phyloP scores from a whole-genome alignment of 2,797 vertebrate genomes.

The Spinibarbus caldwelli region DNA sequence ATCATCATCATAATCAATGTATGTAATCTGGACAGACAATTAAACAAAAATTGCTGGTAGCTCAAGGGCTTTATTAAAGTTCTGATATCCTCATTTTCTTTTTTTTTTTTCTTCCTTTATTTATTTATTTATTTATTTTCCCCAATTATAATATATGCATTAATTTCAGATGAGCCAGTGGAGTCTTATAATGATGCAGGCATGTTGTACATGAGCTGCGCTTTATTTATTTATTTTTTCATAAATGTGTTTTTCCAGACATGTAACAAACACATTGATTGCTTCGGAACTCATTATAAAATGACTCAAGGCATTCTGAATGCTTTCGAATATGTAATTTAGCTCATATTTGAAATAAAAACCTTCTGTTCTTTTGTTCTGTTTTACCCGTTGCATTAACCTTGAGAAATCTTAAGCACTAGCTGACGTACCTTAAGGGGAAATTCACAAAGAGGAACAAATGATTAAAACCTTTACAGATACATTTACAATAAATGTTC shows the following conservation, averaged over 20 bases:
- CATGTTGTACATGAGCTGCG: conserved; percentile 39
- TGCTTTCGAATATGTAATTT: conserved; percentile 41
- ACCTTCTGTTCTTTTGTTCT: conserved; percentile 45
- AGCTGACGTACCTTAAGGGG: conserved; percentile 8
- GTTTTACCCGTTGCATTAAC: conserved; percentile 44
- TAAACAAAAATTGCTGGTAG: conserved; percentile 13
- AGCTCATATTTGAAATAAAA: conserved; percentile 46
- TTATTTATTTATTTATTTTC: conserved; percentile 13
- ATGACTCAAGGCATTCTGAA: conserved; percentile 41
- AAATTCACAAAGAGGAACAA: conserved; percentile 3
- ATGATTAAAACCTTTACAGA: conserved; percentile 25
- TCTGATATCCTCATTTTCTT: conserved; percentile 29
- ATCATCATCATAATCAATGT: conserved; percentile 13
- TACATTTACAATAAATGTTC: background rate
- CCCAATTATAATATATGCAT: conserved; percentile 30
- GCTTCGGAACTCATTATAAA: conserved; percentile 47
- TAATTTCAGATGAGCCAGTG: conserved; percentile 42
- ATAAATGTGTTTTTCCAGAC: background rate
- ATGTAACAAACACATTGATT: conserved; percentile 38
- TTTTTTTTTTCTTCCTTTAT: too few relatives aligned
- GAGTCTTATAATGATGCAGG: conserved; percentile 20
- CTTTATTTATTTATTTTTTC: background rate
- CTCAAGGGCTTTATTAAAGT: background rate
- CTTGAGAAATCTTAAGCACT: conserved; percentile 45
- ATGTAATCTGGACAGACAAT: conserved; percentile 17